A percentile compares a stretch with the other conserved stretches of the same genome.
Conservation (phyloP, 2,797 vertebrate genomes). For the Luscinia luscinia region DNA sequence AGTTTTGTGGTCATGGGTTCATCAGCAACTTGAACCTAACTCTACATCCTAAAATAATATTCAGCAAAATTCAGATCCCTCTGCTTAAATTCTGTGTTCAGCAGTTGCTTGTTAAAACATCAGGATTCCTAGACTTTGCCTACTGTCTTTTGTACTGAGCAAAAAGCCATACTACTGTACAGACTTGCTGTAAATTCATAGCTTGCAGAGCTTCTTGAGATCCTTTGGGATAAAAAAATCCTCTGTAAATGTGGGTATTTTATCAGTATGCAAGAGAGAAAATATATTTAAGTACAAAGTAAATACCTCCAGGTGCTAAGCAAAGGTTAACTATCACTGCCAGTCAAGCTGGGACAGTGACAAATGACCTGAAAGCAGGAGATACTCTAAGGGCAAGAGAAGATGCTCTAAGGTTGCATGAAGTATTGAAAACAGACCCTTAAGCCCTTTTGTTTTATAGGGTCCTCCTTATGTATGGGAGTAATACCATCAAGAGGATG, state of each 20-base stretch:
- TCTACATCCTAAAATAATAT: neutral
- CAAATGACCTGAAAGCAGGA: slow-evolving; percentile 10
- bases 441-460: neutral
- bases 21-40: neutral
- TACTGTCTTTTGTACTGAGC: neutral
- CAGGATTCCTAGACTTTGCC: neutral
- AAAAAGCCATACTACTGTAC: neutral
- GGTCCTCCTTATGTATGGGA: neutral
- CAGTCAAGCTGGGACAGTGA: slow-evolving; percentile 13
- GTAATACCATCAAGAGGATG: neutral
- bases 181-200: slow-evolving; percentile 7
- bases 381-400: neutral
- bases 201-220: slow-evolving; percentile 3
- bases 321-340: slow-evolving; percentile 21
- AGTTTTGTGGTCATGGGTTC: neutral
- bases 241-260: slow-evolving; percentile 22
- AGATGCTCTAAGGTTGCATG: neutral
- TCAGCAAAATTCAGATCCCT: neutral
- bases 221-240: slow-evolving; percentile 26
- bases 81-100: neutral
- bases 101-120: neutral
- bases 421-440: neutral
- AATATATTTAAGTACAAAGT: slow-evolving; percentile 15
- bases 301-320: slow-evolving; percentile 9
- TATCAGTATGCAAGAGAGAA: slow-evolving; percentile 8